Base-by-base conservation (phyloP, 2,113 vertebrate species). In the Condylura cristata region DNA sequence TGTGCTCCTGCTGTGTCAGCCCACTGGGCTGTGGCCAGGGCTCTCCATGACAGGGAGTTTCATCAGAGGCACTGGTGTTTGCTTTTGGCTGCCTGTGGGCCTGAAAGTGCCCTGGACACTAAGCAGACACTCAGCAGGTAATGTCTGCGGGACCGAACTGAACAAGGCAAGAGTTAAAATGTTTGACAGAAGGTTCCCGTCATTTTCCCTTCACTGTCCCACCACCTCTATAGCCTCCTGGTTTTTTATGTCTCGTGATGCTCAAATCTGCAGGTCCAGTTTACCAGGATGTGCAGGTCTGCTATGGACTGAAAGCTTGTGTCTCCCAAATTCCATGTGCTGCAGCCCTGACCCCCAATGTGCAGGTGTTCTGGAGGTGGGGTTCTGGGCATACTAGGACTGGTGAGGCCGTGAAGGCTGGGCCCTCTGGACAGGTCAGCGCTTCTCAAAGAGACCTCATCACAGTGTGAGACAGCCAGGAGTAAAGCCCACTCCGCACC, bases 11-110 rank as follows among this genome's bases (percentile, higher is more conserved):
- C 11, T 5, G 7, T 24, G 6, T 4, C 53, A 1, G 8, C 41
- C 2, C 24, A 13, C 0, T 14, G 11, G 0, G 56, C 17, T 63
- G 14, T 3, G 12, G 7, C 3, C 51, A 0, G 8, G 30, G 1
- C 32, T 74, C 20, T 60, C 37, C 82, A 3, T 1, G n/a, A 74
- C 14, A 34, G 0, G 20, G 20, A 24, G 6, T 48, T 34, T 22
- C 63, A 8, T 20, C 20, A 16, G 37, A 3, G 16, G 32, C 30
- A 13, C 68, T 39, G 34, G 1, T 3, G 7, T 8, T 8, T 46
- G 37, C 80, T 71, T 44, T 14, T 3, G 46, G n/a, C 20, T 17
- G 39, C 22, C 41, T 28, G 24, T 44, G 58, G 30, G 20, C 70
- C 68, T 18, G 14, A 28, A 18, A 28, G 8, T 3, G 28, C 2